Base-by-base conservation (phyloP, 2,113 vertebrate species). In the Axis porcinus region DNA sequence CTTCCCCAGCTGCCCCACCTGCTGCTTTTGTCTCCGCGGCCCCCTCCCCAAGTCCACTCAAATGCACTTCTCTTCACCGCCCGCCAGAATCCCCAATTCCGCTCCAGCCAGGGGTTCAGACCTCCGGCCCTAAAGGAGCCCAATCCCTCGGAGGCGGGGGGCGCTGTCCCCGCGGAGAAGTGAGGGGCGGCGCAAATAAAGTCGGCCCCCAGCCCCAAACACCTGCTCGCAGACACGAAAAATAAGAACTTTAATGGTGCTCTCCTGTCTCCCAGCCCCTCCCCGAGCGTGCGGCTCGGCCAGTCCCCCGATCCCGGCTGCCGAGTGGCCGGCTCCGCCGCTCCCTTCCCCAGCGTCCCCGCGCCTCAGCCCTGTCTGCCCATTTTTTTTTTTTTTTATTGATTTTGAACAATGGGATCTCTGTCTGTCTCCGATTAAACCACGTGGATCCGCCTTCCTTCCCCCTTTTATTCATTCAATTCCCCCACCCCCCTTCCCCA, bases 371-470 rank as follows among this genome's bases (percentile, higher is more conserved):
- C 89, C 27, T 27, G 67, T 81, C 95, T 91, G 98, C 98, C 97
- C 98, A 40, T 40, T 40, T 40, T 98, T 99, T 99, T 98, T 97
- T 98, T 97, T 98, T 99, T 99, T 99, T 98, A 99, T 99, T 99
- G 99, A 99, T 99, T 99, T 99, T 99, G 98, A 99, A 99, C 99
- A 99, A 99, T 99, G 99, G 99, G 99, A 99, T 99, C 99, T 99
- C 99, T 99, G 99, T 99, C 98, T 99, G 99, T 99, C 99, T 99
- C 99, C 98, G 97, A 98, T 99, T 98, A 98, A 98, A 99, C 99
- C 99, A 99, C 99, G 99, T 99, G 99, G 98, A 98, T 98, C 97
- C 98, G 99, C 98, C 98, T 98, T 97, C 97, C 98, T 98, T 98
- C 98, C 98, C 94, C 98, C 94, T 98, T 97, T 98, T 97, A 97